A percentile compares a stretch with the other conserved stretches of the same genome.
Evolutionary conservation across 35 echinoderm and acorn worm genomes (phyloP).

Genomic region (Anneissia japonica): DNA sequence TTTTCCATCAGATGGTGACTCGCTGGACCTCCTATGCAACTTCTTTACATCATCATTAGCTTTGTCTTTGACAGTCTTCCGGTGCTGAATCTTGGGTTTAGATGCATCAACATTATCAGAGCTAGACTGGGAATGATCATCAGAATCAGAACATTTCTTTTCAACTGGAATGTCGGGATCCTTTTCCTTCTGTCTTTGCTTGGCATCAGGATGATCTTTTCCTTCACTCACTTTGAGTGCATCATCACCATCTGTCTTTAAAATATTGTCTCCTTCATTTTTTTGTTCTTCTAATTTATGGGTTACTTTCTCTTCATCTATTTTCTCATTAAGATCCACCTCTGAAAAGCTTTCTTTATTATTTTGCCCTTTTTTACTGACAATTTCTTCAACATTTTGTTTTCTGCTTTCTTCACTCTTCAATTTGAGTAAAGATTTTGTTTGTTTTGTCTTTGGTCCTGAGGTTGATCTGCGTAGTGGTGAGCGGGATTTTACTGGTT

Average conservation of each 20-base stretch:
- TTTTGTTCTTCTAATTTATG: neutral
- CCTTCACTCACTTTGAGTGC: neutral
- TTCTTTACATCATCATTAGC: constrained; percentile 9
- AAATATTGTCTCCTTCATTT: neutral
- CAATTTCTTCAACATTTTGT: constrained; percentile 10
- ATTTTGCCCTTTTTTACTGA: constrained; percentile 12
- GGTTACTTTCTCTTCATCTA: constrained; percentile 26
- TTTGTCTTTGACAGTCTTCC: constrained; percentile 1
- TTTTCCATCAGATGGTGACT: constrained; percentile 39
- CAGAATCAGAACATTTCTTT: neutral
- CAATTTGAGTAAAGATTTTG: constrained; percentile 4
- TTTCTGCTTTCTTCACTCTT: constrained; percentile 34
- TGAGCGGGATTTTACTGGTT: neutral
- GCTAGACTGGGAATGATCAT: neutral
- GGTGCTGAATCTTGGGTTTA: neutral
- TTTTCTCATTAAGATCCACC: constrained; percentile 19
- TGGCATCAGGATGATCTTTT: neutral
- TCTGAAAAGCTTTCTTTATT: neutral
- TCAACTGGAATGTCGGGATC: neutral
- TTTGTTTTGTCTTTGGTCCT: neutral
- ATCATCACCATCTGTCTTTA: neutral
- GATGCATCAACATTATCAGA: neutral
- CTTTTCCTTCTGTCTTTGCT: neutral
- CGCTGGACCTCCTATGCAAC: neutral
- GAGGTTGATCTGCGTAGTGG: neutral